Base-by-base conservation (phyloP, 2,797 vertebrate genomes). In the Acanthornis magna region DNA sequence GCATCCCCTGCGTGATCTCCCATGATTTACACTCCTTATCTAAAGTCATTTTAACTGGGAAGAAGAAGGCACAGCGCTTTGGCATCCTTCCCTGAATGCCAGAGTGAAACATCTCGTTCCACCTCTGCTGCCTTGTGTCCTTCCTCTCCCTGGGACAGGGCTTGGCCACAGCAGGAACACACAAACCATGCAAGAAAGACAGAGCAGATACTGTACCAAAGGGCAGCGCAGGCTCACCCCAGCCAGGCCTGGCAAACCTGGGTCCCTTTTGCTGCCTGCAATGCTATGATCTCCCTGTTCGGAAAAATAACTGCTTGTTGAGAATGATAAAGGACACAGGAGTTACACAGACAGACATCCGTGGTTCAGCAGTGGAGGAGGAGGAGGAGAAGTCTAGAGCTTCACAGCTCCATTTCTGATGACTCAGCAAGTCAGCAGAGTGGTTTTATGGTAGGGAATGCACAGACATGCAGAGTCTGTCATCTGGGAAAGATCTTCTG, bases 201-300 rank as follows among this genome's bases (percentile, higher is more conserved):
- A 91, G 89, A 91, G 65, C 96, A 98, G 96, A 95, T 98, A 97
- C 98, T 88, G 61, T 99, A 99, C 99, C 98, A 96, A 94, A 97
- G 98, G 98, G 98, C 98, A 99, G 96, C 98, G 98, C 97, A 97
- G 55, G 70, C 83, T 71, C 92, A 73, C 89, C 95, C 92, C 71
- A 0, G 95, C 97, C 89, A 97, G 98, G 97, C 97, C 97, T 94
- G 97, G 97, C 51, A 97, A 96, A 85, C 96, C 98, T 43, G 96
- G 95, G 22, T 97, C 97, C 94, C 97, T 97, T 97, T 91, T 96
- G 61, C 88, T 96, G 97, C 95, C 97, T 98, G 98, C 96, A 96
- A 82, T 87, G 89, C 95, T 96, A 92, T 80, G 78, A 87, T 95
- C 97, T 80, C 96, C 98, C 99, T 99, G 98, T 97, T 97, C 97